Evolutionary conservation across 1,140 invertebrate species (phyloP), one percentile per base, ranked within the genome.

Genomic region (Camponotus floridanus): DNA sequence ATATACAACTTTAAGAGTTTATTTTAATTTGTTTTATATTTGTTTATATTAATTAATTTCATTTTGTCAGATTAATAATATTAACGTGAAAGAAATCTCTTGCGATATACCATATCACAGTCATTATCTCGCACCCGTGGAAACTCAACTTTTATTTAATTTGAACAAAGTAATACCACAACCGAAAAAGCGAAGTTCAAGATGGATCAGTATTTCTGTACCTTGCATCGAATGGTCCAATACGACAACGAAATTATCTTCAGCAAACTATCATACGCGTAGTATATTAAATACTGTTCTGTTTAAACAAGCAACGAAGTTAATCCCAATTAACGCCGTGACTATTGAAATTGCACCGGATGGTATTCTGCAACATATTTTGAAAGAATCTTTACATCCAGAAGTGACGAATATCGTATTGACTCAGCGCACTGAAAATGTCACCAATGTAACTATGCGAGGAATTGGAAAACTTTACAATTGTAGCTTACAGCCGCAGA

Each of bases 211-310:
- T 88, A 97, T 98, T 0, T 99, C 98, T 0, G 96, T 98, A 51
- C 96, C 97, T 0, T 97, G 98, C 91, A 91, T 92, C 0, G 89
- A 96, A 31, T 99, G 98, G 98, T 96, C 96, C 15, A 95, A 96
- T 6, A 93, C 96, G 0, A 93, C 96, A 11, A 96, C 97, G 1
- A 95, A 96, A 79, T 92, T 96, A 18, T 98, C 97, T 0, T 99
- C 98, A 0, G 97, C 98, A 4, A 97, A 98, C 89, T 99, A 99
- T 93, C 98, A 98, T 92, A 98, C 98, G 0, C 99, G 99, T 93
- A 99, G 99, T 93, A 94, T 99, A 13, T 94, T 98, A 61, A 97
- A 95, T 87, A 97, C 98, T 31, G 98, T 99, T 0, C 94, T 98
- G 0, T 99, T 99, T 91, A 97, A 98, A 91, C 98, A 98, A 94